phyloP scores from a whole-genome alignment of 2,797 vertebrate genomes.

The Acipenser ruthenus region DNA sequence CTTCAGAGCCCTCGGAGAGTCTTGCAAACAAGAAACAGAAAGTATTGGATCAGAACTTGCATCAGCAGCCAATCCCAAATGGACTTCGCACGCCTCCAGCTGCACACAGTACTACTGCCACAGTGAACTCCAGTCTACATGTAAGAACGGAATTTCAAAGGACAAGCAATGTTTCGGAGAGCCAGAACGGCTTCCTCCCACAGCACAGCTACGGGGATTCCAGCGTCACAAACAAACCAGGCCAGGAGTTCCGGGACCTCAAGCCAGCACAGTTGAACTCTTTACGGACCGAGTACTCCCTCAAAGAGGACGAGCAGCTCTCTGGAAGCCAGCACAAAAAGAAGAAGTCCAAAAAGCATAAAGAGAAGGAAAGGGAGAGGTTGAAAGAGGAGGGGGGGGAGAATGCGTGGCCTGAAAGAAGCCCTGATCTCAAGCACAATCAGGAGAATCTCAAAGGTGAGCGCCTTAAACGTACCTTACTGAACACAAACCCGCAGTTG shows the following conservation, averaged over 20 bases:
- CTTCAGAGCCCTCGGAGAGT: slow-evolving; percentile 44
- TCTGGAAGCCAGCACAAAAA: slow-evolving; percentile 58
- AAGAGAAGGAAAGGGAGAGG: slow-evolving; percentile 62
- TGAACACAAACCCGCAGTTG: no score
- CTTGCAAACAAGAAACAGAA: slow-evolving; percentile 63
- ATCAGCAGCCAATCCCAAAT: slow-evolving; percentile 43
- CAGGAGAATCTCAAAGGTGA: slow-evolving; percentile 55
- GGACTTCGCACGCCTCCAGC: slow-evolving; percentile 39
- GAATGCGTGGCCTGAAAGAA: slow-evolving; percentile 56
- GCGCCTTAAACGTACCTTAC: slow-evolving; percentile 2
- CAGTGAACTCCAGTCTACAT: slow-evolving; percentile 37
- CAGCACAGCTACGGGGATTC: slow-evolving; percentile 44
- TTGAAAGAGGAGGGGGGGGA: slow-evolving; percentile 39
- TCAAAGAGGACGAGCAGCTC: slow-evolving; percentile 48
- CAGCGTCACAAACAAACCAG: slow-evolving; percentile 37
- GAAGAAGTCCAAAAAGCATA: slow-evolving; percentile 70
- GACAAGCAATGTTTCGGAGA: slow-evolving; percentile 41
- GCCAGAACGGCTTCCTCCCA: slow-evolving; percentile 44
- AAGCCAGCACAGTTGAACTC: slow-evolving; percentile 32
- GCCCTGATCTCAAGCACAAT: slow-evolving; percentile 56
- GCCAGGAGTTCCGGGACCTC: slow-evolving; percentile 35
- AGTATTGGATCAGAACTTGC: slow-evolving; percentile 50
- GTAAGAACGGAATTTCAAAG: slow-evolving; percentile 51
- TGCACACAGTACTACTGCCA: slow-evolving; percentile 33
- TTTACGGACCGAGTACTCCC: slow-evolving; percentile 35